Conservation (phyloP, 2,888 invertebrate genomes). For the Nymphalis polychloros region DNA sequence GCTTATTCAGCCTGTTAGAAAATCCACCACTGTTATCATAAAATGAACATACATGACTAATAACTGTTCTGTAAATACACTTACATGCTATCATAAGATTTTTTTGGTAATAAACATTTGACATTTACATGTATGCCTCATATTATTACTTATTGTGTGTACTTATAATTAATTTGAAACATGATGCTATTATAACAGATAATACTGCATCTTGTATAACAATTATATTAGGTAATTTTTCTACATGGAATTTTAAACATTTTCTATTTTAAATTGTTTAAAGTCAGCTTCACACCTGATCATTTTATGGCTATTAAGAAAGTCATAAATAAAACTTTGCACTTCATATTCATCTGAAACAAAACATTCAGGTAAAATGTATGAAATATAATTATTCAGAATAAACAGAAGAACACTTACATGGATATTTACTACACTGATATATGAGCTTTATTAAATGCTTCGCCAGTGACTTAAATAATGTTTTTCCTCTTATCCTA, state of each 20-base stretch:
- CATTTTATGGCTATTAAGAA: constrained; percentile 73
- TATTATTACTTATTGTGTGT: too few relatives aligned
- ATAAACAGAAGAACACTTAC: constrained; percentile 56
- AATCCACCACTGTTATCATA: background rate
- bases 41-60: background rate
- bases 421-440: constrained; percentile 79
- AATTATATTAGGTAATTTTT: background rate
- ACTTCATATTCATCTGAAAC: constrained; percentile 81
- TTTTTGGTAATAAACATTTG: background rate
- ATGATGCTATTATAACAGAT: background rate
- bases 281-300: constrained; percentile 80
- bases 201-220: background rate
- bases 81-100: background rate
- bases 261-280: constrained; percentile 66
- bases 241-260: constrained; percentile 48
- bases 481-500: constrained; percentile 80
- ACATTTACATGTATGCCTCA: too few relatives aligned
- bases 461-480: constrained; percentile 83
- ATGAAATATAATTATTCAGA: background rate
- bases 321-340: constrained; percentile 73
- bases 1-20: too few relatives aligned
- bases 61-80: background rate
- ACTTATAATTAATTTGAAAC: too few relatives aligned
- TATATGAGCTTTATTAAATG: constrained; percentile 82
- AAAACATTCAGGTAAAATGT: constrained; percentile 31